Evolutionary conservation across 2,888 invertebrate species (phyloP).

Genomic region (Caenorhabditis doughertyi): DNA sequence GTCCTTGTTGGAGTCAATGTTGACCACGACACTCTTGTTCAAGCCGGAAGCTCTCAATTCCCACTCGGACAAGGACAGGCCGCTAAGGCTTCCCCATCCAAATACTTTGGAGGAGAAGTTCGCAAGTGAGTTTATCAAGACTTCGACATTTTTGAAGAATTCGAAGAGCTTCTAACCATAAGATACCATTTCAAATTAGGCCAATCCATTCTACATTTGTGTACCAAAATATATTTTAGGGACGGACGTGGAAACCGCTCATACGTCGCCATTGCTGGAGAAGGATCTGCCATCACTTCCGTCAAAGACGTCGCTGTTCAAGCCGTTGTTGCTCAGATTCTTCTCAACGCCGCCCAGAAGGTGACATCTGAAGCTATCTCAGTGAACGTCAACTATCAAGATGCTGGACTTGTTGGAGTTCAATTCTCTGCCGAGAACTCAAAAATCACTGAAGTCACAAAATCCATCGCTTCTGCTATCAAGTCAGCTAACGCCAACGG

Average conservation of each 20-base stretch:
- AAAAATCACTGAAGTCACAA: slow-evolving; percentile 39
- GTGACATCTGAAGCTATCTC: slow-evolving; percentile 64
- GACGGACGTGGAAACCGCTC: slow-evolving; percentile 62
- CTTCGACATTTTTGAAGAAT: neutral
- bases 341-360: slow-evolving; percentile 72
- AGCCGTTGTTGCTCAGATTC: slow-evolving; percentile 73
- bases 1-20: slow-evolving; percentile 91
- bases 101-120: slow-evolving; percentile 77
- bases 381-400: slow-evolving; percentile 75
- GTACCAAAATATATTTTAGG: slow-evolving; percentile 19
- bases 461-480: slow-evolving; percentile 56
- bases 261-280: slow-evolving; percentile 79
- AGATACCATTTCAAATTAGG: too few relatives aligned
- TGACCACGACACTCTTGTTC: slow-evolving; percentile 86
- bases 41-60: slow-evolving; percentile 84
- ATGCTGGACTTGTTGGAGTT: slow-evolving; percentile 73
- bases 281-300: slow-evolving; percentile 74
- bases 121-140: slow-evolving; percentile 53
- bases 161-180: too few relatives aligned
- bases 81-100: slow-evolving; percentile 52
- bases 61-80: slow-evolving; percentile 77
- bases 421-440: slow-evolving; percentile 60
- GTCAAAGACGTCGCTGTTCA: slow-evolving; percentile 76
- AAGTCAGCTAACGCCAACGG: slow-evolving; percentile 60
- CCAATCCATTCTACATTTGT: too few relatives aligned